Evolutionary conservation across 2,888 invertebrate species (phyloP).

Genomic region (Apamea crenata): DNA sequence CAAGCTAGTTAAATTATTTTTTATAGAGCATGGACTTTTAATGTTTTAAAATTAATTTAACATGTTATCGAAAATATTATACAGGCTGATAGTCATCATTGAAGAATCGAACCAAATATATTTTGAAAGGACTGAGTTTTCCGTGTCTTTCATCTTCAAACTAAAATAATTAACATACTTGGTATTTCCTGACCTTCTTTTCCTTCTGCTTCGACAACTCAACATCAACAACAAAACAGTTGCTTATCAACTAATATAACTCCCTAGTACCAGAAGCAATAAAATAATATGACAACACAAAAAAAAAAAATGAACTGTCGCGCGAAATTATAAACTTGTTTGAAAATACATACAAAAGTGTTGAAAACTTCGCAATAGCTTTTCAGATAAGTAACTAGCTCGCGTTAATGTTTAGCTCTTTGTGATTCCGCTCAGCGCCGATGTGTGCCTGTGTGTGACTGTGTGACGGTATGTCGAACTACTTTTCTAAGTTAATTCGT

Average conservation of each 20-base stretch:
- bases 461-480: conserved; percentile 83
- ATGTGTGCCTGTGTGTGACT: conserved; percentile 66
- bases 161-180: neutral
- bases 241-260: conserved; percentile 2
- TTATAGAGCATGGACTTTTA: neutral
- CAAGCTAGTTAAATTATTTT: neutral
- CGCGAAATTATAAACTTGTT: conserved; percentile 79
- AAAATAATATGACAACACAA: conserved; percentile 12
- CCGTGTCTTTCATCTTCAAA: neutral
- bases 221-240: neutral
- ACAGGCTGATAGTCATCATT: neutral
- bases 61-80: neutral
- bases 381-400: conserved; percentile 86
- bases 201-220: neutral
- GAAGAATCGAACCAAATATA: neutral
- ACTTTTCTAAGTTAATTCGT: conserved; percentile 87
- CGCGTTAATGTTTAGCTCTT: conserved; percentile 87
- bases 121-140: neutral
- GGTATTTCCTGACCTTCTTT: neutral
- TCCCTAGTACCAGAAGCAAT: conserved; percentile 3
- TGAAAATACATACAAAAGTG: conserved; percentile 78
- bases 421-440: conserved; percentile 81
- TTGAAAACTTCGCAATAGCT: conserved; percentile 85
- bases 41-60: too few relatives aligned
- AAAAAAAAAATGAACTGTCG: conserved; percentile 23